phyloP scores from a whole-genome alignment of 2,797 vertebrate genomes.

The Lycodopsis pacificus region DNA sequence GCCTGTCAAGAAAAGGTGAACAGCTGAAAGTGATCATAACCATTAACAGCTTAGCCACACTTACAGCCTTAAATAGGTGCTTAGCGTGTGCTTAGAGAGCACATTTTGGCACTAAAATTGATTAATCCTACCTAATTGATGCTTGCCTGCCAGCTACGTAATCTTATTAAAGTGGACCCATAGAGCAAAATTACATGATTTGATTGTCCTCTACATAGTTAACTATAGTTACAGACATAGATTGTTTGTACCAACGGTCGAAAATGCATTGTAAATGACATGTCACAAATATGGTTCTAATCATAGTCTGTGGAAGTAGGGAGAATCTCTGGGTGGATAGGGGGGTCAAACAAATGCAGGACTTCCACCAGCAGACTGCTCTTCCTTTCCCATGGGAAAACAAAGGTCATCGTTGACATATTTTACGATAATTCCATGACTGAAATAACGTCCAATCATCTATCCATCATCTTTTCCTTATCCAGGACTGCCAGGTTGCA shows the following conservation, averaged over 20 bases:
- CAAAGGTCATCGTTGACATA: too few relatives aligned
- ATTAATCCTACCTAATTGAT: slow-evolving; percentile 51
- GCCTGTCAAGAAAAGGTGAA: slow-evolving; percentile 18
- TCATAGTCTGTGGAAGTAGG: too few relatives aligned
- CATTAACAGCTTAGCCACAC: slow-evolving; percentile 28
- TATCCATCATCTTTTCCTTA: too few relatives aligned
- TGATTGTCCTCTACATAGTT: slow-evolving; percentile 12
- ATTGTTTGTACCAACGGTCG: not conserved
- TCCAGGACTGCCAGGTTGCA: too few relatives aligned
- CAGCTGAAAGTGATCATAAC: slow-evolving; percentile 27
- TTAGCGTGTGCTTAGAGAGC: slow-evolving; percentile 41
- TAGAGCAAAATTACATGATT: slow-evolving; percentile 16
- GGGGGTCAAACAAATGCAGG: not conserved
- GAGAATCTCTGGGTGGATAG: too few relatives aligned
- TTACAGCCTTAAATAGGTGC: slow-evolving; percentile 23
- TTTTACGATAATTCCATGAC: too few relatives aligned
- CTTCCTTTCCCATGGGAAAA: too few relatives aligned
- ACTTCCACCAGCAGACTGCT: not conserved
- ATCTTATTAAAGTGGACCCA: slow-evolving; percentile 41
- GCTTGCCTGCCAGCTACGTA: slow-evolving; percentile 40
- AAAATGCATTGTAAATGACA: too few relatives aligned
- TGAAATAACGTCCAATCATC: too few relatives aligned
- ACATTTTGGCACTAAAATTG: slow-evolving; percentile 36
- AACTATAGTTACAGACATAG: slow-evolving; percentile 5
- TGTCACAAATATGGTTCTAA: too few relatives aligned